Evolutionary conservation across 2,888 invertebrate genomes (phyloP).

Genomic region (Pteria penguin): DNA sequence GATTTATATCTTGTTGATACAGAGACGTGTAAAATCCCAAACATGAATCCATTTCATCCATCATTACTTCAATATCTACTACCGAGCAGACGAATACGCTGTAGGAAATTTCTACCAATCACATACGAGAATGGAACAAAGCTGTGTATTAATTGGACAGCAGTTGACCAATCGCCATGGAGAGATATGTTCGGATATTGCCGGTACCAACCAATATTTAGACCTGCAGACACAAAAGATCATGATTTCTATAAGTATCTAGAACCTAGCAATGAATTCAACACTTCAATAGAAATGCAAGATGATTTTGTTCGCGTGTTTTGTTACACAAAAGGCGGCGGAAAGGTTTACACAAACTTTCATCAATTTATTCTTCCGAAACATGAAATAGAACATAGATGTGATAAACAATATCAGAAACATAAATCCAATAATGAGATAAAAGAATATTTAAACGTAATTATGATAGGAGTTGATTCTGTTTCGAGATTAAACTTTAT

Average conservation of each 20-base stretch:
- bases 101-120: conserved; percentile 59
- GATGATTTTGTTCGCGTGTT: conserved; percentile 68
- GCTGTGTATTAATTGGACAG: conserved; percentile 55
- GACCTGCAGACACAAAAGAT: conserved; percentile 48
- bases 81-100: conserved; percentile 55
- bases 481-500: conserved; percentile 91
- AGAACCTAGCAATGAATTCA: conserved; percentile 21
- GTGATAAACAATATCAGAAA: conserved; percentile 4
- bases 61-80: conserved; percentile 59
- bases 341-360: conserved; percentile 67
- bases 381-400: conserved; percentile 91
- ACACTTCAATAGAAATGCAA: conserved; percentile 34
- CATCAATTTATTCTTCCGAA: conserved; percentile 88
- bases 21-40: conserved; percentile 71
- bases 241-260: conserved; percentile 22
- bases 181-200: conserved; percentile 68
- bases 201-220: conserved; percentile 65
- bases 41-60: conserved; percentile 72
- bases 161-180: conserved; percentile 41
- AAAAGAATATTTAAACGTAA: conserved; percentile 83
- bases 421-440: conserved; percentile 9
- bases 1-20: conserved; percentile 69
- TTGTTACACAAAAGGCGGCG: conserved; percentile 60
- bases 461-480: conserved; percentile 90
- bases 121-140: conserved; percentile 66